A percentile compares a stretch with the other conserved stretches of the same genome.
Conservation (phyloP, 1,140 invertebrate species). For the Brachionus calyciflorus region DNA sequence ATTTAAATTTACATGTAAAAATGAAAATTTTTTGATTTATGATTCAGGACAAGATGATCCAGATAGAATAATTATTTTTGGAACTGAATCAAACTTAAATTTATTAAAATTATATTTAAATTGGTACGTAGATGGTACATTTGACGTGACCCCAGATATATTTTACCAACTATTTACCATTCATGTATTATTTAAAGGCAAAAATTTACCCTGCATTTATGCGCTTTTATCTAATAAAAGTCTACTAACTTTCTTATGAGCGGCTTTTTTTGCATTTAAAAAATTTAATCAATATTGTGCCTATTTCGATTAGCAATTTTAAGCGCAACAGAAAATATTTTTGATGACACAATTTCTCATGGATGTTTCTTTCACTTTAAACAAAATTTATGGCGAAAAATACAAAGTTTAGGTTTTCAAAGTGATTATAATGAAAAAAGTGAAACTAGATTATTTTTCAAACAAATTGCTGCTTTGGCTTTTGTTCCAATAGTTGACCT, state of each 20-base stretch:
- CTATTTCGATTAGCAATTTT: not conserved
- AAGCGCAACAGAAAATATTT: not conserved
- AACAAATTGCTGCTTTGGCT: not conserved
- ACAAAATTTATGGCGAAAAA: slow-evolving; percentile 9
- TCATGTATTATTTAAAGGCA: no score
- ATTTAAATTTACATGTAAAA: no score
- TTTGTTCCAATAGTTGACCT: not conserved
- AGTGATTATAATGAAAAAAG: not conserved
- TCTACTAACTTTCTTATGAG: not conserved
- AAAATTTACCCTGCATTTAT: no score
- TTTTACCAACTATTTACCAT: no score
- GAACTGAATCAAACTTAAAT: not conserved
- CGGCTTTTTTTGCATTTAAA: not conserved
- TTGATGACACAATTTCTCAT: not conserved
- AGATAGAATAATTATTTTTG: slow-evolving; percentile 17
- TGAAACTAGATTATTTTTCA: not conserved
- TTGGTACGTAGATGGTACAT: slow-evolving; percentile 19
- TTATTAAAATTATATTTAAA: not conserved
- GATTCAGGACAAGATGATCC: no score
- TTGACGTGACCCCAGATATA: no score
- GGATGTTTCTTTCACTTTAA: not conserved
- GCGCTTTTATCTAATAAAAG: not conserved
- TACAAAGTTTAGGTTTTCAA: slow-evolving; percentile 9
- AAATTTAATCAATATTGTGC: not conserved
- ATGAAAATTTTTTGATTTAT: no score